A percentile compares a stretch with the other conserved stretches of the same genome.
Conservation (phyloP, 1,140 invertebrate genomes). For the Pararge aegeria region DNA sequence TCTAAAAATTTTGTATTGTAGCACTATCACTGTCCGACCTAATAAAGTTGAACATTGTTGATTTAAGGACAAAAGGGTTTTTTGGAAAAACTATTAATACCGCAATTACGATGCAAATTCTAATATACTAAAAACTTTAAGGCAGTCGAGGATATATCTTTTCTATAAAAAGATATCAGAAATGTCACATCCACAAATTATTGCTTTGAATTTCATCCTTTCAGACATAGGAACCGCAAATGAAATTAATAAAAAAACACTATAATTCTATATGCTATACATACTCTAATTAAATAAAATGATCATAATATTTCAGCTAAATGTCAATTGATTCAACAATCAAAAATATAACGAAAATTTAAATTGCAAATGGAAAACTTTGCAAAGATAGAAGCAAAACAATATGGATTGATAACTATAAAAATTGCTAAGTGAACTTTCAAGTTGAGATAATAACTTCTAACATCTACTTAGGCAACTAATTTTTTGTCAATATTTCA, state of each 20-base stretch:
- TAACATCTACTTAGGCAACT: slow-evolving; percentile 58
- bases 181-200: slow-evolving; percentile 71
- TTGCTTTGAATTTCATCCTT: slow-evolving; percentile 56
- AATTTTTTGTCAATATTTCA: slow-evolving; percentile 41
- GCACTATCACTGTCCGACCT: slow-evolving; percentile 62
- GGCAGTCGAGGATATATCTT: slow-evolving; percentile 45
- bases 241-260: slow-evolving; percentile 29
- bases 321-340: neutral
- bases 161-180: slow-evolving; percentile 39
- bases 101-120: slow-evolving; percentile 14
- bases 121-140: slow-evolving; percentile 37
- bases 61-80: slow-evolving; percentile 30
- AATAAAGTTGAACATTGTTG: slow-evolving; percentile 39
- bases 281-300: slow-evolving; percentile 3
- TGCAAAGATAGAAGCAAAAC: slow-evolving; percentile 3
- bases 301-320: slow-evolving; percentile 2
- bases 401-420: slow-evolving; percentile 5
- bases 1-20: slow-evolving; percentile 64
- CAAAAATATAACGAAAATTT: slow-evolving; percentile 1
- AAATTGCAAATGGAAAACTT: neutral
- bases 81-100: slow-evolving; percentile 17
- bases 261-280: slow-evolving; percentile 13
- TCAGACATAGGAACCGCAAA: slow-evolving; percentile 63
- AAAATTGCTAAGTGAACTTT: slow-evolving; percentile 23
- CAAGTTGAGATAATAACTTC: slow-evolving; percentile 58